Evolutionary conservation across 2,888 invertebrate genomes (phyloP).

Genomic region (Drosophila barbarae): DNA sequence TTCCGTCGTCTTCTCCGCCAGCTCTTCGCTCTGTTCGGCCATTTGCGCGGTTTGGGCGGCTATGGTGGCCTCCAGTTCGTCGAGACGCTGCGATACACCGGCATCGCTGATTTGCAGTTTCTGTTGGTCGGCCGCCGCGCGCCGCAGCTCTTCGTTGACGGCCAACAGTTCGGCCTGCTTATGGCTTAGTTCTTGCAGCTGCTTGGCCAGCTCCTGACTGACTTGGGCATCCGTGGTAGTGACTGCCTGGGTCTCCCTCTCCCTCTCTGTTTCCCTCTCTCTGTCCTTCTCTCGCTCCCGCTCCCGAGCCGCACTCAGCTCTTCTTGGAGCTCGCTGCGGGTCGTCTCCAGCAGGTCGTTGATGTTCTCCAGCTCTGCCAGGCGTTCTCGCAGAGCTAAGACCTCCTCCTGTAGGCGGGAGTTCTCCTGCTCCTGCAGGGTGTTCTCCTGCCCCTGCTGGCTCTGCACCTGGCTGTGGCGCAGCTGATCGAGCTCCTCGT

Average conservation of each 20-base stretch:
- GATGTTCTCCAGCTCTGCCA: constrained; percentile 80
- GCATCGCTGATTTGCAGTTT: constrained; percentile 82
- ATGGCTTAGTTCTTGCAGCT: constrained; percentile 66
- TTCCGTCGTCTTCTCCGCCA: constrained; percentile 82
- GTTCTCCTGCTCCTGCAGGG: constrained; percentile 45
- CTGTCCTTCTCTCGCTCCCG: constrained; percentile 59
- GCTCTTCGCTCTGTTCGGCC: constrained; percentile 81
- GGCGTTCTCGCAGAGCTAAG: constrained; percentile 84
- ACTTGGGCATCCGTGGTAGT: constrained; percentile 55
- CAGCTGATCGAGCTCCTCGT: constrained; percentile 87
- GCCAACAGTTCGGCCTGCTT: constrained; percentile 43
- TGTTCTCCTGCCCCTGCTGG: neutral
- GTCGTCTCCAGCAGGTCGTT: constrained; percentile 83
- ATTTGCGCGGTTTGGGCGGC: constrained; percentile 81
- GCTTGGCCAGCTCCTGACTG: constrained; percentile 74
- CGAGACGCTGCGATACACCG: constrained; percentile 76
- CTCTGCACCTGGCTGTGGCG: constrained; percentile 67
- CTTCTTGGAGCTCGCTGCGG: constrained; percentile 77
- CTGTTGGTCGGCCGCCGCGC: neutral
- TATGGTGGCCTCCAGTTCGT: constrained; percentile 80
- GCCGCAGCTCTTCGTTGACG: constrained; percentile 26
- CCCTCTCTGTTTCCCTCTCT: constrained; percentile 54
- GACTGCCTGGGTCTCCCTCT: constrained; percentile 13
- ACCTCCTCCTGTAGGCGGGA: constrained; percentile 46
- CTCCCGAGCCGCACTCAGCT: constrained; percentile 77